Conservation (phyloP, 2,888 invertebrate genomes). For the Danaus chrysippus region DNA sequence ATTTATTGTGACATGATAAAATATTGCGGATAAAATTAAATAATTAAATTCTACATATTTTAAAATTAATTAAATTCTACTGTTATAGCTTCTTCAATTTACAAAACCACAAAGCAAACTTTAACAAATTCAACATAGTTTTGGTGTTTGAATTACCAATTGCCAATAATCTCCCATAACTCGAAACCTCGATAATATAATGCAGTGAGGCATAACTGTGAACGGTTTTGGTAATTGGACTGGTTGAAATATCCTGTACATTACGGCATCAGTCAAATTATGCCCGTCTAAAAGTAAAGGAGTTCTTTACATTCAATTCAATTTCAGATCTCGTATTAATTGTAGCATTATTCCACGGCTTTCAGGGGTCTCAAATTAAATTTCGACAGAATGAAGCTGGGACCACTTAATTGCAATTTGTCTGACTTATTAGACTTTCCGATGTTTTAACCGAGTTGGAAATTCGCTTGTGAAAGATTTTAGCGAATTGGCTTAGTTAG, state of each 20-base stretch:
- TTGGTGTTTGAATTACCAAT: too few species aligned
- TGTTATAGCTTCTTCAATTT: too few species aligned
- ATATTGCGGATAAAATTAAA: not conserved
- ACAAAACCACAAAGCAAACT: too few species aligned
- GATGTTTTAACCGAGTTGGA: constrained; percentile 16
- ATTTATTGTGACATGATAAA: not conserved
- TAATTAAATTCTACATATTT: too few species aligned
- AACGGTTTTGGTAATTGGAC: not conserved
- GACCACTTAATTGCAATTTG: constrained; percentile 57
- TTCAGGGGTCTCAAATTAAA: constrained; percentile 40
- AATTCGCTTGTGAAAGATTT: constrained; percentile 17
- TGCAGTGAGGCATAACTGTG: not conserved
- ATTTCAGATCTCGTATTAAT: constrained; percentile 48
- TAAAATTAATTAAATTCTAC: too few species aligned
- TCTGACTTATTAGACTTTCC: constrained; percentile 45
- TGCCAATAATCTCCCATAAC: too few species aligned
- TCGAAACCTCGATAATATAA: too few species aligned
- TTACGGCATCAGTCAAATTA: not conserved
- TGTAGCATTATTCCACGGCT: constrained; percentile 30
- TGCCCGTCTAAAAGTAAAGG: not conserved
- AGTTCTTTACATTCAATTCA: constrained; percentile 9
- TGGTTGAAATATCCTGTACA: not conserved
- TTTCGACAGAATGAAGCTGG: constrained; percentile 45
- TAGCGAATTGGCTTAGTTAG: constrained; percentile 16
- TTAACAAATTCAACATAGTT: too few species aligned